Percentiles rank a stretch among this genome's conserved stretches.
Evolutionary conservation across 2,888 invertebrate species (phyloP).

Genomic region (Agrotis clavis): DNA sequence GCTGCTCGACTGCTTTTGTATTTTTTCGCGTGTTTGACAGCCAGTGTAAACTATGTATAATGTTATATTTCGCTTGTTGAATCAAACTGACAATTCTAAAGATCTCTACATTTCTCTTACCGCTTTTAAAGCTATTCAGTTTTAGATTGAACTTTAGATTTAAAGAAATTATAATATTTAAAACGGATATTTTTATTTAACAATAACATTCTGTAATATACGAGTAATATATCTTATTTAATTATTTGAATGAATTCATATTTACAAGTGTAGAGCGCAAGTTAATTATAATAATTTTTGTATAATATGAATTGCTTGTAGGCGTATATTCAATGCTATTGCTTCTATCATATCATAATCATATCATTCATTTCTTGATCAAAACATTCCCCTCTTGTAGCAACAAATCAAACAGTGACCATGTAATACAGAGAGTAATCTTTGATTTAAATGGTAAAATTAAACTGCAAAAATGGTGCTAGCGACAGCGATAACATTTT

Average conservation of each 20-base stretch:
- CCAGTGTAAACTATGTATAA: conserved; percentile 63
- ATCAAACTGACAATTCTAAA: conserved; percentile 68
- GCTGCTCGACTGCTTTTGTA: conserved; percentile 42
- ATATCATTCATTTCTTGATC: conserved; percentile 71
- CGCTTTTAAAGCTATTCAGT: conserved; percentile 72
- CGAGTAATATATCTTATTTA: conserved; percentile 85
- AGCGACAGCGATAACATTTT: conserved; percentile 63
- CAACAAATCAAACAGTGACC: conserved; percentile 49
- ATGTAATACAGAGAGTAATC: conserved; percentile 45
- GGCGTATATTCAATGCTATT: conserved; percentile 73
- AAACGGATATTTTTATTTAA: conserved; percentile 82
- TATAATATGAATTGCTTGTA: conserved; percentile 80
- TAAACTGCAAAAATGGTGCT: conserved; percentile 66
- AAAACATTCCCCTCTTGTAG: conserved; percentile 70
- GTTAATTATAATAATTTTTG: conserved; percentile 75
- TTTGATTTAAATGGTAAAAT: conserved; percentile 49
- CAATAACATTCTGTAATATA: conserved; percentile 82
- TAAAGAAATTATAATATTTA: conserved; percentile 83
- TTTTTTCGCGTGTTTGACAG: conserved; percentile 49
- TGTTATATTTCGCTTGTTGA: conserved; percentile 61
- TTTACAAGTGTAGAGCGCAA: conserved; percentile 79
- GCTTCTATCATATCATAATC: conserved; percentile 72
- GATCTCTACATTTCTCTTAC: conserved; percentile 75
- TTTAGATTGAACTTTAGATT: conserved; percentile 74
- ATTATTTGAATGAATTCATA: conserved; percentile 84